Percentiles rank a stretch among this genome's conserved stretches.
Evolutionary conservation across 1,140 invertebrate genomes (phyloP).

Genomic region (Drosophila tsacasi): DNA sequence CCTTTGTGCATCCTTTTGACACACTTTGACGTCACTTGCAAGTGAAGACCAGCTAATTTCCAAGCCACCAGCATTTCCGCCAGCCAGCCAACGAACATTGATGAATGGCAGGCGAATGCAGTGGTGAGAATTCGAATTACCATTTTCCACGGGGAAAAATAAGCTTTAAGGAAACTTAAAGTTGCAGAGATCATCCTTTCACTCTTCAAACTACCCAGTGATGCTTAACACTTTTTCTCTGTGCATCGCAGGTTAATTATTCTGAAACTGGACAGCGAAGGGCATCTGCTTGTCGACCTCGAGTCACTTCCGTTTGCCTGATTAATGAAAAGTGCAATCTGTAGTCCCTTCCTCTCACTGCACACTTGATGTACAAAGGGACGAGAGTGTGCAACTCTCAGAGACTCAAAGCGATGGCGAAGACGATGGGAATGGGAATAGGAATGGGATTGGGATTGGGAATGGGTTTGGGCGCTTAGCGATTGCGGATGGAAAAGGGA

Average conservation of each 20-base stretch:
- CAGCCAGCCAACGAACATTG: conserved; percentile 31
- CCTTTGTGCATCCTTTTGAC: conserved; percentile 61
- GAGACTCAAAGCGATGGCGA: conserved; percentile 54
- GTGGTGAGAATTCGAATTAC: neutral
- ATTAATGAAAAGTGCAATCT: conserved; percentile 82
- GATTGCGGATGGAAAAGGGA: conserved; percentile 36
- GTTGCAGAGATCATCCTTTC: neutral
- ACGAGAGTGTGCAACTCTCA: conserved; percentile 59
- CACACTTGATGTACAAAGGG: conserved; percentile 60
- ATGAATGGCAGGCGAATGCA: conserved; percentile 59
- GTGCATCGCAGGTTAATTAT: conserved; percentile 12
- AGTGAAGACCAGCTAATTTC: conserved; percentile 69
- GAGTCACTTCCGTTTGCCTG: conserved; percentile 52
- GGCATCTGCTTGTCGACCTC: conserved; percentile 16
- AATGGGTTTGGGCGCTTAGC: conserved; percentile 22
- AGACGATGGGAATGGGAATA: conserved; percentile 34
- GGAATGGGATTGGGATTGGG: conserved; percentile 15
- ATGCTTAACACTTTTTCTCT: neutral
- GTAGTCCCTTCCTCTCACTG: conserved; percentile 25
- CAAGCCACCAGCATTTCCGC: conserved; percentile 26
- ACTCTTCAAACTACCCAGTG: neutral
- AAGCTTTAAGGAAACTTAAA: neutral
- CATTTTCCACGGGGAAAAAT: neutral
- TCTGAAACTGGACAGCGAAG: conserved; percentile 15
- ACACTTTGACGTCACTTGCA: conserved; percentile 79